These are phyloP conservation scores for Molossus alvarezi DNA, from an alignment of 2,797 vertebrate species.

Conservation along the genomic window DNA sequence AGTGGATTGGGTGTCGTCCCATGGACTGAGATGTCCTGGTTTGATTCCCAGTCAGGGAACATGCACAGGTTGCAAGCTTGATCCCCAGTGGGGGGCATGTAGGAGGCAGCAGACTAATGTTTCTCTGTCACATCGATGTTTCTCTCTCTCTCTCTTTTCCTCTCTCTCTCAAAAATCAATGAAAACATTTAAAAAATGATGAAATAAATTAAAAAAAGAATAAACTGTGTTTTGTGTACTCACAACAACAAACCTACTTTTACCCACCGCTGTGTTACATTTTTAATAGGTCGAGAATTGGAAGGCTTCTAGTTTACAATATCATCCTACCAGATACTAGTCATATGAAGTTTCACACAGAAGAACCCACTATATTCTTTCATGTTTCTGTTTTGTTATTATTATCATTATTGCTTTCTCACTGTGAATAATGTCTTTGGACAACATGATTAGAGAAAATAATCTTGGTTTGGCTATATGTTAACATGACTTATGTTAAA, in stretches of 20 bases:
- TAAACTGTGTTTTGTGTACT: not conserved
- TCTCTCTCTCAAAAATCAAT: too few species aligned
- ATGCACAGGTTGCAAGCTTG: too few species aligned
- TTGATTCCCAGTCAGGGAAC: too few species aligned
- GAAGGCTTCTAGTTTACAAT: not conserved
- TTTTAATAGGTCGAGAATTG: not conserved
- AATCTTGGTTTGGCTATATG: not conserved
- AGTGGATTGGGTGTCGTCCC: too few species aligned
- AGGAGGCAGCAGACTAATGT: too few species aligned
- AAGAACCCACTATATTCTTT: not conserved
- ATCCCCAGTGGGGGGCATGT: too few species aligned
- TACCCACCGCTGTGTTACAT: not conserved
- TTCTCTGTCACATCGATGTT: too few species aligned
- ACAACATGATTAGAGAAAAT: slow-evolving; percentile 31
- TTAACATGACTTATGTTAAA: slow-evolving; percentile 38
- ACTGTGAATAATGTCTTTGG: slow-evolving; percentile 7
- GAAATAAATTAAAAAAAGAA: not conserved
- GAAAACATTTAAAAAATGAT: too few species aligned
- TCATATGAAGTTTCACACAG: not conserved
- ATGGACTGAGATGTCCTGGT: too few species aligned
- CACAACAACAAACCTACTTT: not conserved
- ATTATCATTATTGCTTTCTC: not conserved
- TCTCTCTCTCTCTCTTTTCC: too few species aligned
- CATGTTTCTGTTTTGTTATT: not conserved
- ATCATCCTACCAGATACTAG: not conserved